phyloP scores from a whole-genome alignment of 2,797 vertebrate genomes.

The Champsocephalus esox region DNA sequence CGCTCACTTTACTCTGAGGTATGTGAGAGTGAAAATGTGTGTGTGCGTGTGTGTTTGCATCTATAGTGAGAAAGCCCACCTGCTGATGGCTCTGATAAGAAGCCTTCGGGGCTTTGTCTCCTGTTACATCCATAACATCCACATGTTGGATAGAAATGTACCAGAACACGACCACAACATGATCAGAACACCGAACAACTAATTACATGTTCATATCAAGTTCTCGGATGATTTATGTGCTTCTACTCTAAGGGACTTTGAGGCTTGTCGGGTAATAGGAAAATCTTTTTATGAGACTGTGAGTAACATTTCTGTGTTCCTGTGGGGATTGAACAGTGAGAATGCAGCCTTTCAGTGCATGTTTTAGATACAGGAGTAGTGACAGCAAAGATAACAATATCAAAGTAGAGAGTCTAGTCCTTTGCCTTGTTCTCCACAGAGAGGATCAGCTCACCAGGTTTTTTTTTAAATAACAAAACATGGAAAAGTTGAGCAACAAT shows the following conservation, averaged over 20 bases:
- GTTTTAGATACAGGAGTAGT: slow-evolving; percentile 48
- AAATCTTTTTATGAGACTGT: slow-evolving; percentile 37
- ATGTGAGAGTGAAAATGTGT: slow-evolving; percentile 54
- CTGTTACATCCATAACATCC: slow-evolving; percentile 64
- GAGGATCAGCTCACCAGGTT: slow-evolving; percentile 23
- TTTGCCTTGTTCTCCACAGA: slow-evolving; percentile 48
- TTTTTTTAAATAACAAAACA: neutral
- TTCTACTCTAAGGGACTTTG: slow-evolving; percentile 18
- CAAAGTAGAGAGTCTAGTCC: slow-evolving; percentile 52
- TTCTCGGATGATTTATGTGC: slow-evolving; percentile 47
- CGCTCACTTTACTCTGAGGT: slow-evolving; percentile 72
- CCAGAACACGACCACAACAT: slow-evolving; percentile 15
- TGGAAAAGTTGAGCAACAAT: slow-evolving; percentile 53
- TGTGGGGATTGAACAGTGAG: slow-evolving; percentile 3
- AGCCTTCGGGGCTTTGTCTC: slow-evolving; percentile 45
- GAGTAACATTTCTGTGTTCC: slow-evolving; percentile 30
- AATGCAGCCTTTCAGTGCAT: slow-evolving; percentile 27
- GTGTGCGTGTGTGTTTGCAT: slow-evolving; percentile 31
- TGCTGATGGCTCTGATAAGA: slow-evolving; percentile 77
- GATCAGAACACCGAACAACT: slow-evolving; percentile 38
- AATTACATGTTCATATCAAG: slow-evolving; percentile 46
- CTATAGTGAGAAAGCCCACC: slow-evolving; percentile 65
- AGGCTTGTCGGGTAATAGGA: slow-evolving; percentile 13
- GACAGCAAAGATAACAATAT: slow-evolving; percentile 63
- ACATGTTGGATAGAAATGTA: slow-evolving; percentile 27